Evolutionary conservation across 2,113 vertebrate species (phyloP).

Genomic region (Aspidoscelis tigris): DNA sequence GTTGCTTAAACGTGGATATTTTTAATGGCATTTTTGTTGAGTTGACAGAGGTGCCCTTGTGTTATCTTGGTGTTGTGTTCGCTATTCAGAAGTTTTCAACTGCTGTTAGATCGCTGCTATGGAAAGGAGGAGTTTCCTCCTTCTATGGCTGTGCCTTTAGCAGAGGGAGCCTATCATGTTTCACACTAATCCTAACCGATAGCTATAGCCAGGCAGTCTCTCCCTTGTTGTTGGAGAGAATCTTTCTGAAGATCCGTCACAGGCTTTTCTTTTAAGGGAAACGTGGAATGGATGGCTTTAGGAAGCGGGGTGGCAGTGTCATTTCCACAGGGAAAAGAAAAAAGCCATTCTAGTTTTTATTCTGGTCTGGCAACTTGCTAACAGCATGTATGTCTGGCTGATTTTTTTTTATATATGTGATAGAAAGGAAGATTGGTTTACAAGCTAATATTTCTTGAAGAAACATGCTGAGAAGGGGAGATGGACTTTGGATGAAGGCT

Average conservation of each 20-base stretch:
- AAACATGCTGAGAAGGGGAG: conserved; percentile 59
- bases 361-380: conserved; percentile 40
- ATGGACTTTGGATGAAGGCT: conserved; percentile 61
- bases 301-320: conserved; percentile 22
- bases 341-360: conserved; percentile 29
- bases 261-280: conserved; percentile 41
- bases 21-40: background rate
- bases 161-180: conserved; percentile 80
- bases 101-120: conserved; percentile 45
- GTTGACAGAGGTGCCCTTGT: conserved; percentile 26
- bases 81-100: conserved; percentile 74
- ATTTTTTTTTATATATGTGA: background rate
- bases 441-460: background rate
- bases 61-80: conserved; percentile 33
- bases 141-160: conserved; percentile 74
- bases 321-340: conserved; percentile 16
- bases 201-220: conserved; percentile 74
- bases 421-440: conserved; percentile 40
- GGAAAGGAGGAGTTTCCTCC: conserved; percentile 76
- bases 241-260: conserved; percentile 59
- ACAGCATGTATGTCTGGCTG: conserved; percentile 44
- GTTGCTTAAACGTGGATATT: background rate
- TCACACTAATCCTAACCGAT: conserved; percentile 83
- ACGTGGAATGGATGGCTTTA: conserved; percentile 34
- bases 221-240: conserved; percentile 74